Conservation (phyloP, 2,797 vertebrate species). For the Rhabdomys pumilio region DNA sequence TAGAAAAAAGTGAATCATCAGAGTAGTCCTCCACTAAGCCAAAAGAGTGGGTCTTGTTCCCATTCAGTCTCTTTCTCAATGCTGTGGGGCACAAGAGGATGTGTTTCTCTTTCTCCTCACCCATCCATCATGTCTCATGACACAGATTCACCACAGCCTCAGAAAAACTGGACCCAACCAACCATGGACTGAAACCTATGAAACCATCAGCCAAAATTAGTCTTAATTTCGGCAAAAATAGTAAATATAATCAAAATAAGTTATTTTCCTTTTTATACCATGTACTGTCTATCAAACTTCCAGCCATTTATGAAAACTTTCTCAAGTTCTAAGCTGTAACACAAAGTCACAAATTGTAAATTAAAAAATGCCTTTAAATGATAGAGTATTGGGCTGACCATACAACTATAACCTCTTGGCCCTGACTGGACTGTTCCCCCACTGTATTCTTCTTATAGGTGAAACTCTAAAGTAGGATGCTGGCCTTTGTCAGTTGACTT, state of each 20-base stretch:
- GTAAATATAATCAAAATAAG: neutral
- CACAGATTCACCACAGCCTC: neutral
- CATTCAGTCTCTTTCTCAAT: neutral
- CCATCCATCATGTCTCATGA: neutral
- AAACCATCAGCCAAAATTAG: neutral
- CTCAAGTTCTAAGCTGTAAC: neutral
- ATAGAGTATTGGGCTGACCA: neutral
- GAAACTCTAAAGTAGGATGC: neutral
- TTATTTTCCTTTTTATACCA: neutral
- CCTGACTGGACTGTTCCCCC: neutral
- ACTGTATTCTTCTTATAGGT: neutral
- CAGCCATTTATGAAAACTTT: neutral
- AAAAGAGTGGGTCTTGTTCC: neutral
- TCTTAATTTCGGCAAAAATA: neutral
- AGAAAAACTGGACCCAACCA: neutral
- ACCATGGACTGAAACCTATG: neutral
- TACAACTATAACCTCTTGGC: neutral
- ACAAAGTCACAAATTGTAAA: slow-evolving; percentile 6
- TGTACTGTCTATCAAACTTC: neutral
- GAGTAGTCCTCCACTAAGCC: neutral
- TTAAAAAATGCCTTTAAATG: slow-evolving; percentile 17
- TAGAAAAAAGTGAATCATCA: neutral
- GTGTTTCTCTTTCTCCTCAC: neutral
- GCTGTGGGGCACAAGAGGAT: neutral
- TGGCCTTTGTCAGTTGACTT: neutral